These are phyloP conservation scores for Spisula solida DNA, from an alignment of 2,888 invertebrate genomes.

Conservation along the genomic window DNA sequence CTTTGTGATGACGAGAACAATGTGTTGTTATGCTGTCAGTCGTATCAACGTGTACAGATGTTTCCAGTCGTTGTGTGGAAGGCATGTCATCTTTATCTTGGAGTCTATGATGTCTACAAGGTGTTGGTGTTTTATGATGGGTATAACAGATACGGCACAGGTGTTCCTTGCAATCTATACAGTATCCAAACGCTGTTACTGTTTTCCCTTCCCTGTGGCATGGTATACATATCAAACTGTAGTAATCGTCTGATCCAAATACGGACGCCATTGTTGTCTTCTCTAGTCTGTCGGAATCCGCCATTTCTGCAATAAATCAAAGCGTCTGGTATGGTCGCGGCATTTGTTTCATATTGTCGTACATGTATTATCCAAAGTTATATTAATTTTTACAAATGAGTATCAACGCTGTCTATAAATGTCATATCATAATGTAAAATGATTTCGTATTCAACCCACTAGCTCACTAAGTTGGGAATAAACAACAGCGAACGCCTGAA, in stretches of 20 bases:
- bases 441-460: no score
- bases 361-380: no score
- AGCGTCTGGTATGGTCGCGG: no score
- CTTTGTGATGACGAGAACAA: not conserved
- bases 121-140: conserved; percentile 1
- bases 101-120: conserved; percentile 1
- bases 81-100: conserved; percentile 28
- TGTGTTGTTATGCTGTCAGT: not conserved
- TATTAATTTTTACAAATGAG: no score
- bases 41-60: not conserved
- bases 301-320: not conserved
- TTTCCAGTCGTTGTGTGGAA: not conserved
- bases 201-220: not conserved
- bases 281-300: not conserved
- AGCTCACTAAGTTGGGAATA: no score
- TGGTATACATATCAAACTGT: conserved; percentile 2
- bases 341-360: no score
- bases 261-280: not conserved
- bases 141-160: not conserved
- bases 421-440: no score
- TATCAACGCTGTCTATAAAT: no score
- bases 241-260: not conserved
- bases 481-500: no score
- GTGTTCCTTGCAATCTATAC: conserved; percentile 28
- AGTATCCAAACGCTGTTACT: conserved; percentile 20